Evolutionary conservation across 2,797 vertebrate genomes (phyloP).

Genomic region (Trachurus trachurus): DNA sequence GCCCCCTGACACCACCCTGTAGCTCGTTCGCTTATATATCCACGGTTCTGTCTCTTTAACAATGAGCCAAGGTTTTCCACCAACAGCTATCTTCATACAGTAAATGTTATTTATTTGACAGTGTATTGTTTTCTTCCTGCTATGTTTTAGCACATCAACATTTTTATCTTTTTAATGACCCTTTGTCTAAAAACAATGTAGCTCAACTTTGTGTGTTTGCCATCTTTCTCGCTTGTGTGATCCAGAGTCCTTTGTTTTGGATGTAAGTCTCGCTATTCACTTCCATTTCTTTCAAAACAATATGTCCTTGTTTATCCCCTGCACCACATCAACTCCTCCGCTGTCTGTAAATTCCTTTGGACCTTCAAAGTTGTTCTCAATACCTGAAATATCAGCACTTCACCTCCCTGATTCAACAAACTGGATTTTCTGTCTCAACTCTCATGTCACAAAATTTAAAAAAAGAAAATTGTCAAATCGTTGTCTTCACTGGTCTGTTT

Average conservation of each 20-base stretch:
- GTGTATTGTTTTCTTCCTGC: neutral
- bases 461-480: no score
- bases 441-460: no score
- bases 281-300: neutral
- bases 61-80: neutral
- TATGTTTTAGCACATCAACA: neutral
- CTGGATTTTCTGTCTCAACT: neutral
- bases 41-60: neutral
- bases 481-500: no score
- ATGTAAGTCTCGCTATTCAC: neutral
- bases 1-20: no score
- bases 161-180: neutral
- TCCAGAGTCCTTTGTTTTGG: neutral
- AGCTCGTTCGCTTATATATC: no score
- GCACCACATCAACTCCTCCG: neutral
- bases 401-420: neutral
- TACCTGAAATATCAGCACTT: neutral
- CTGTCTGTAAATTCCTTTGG: neutral
- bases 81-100: neutral
- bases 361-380: neutral
- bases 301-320: neutral
- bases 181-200: neutral
- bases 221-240: neutral
- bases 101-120: neutral
- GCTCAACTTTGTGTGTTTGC: neutral